Percentiles rank a stretch among this genome's conserved stretches.
These are phyloP conservation scores for Sabatieria punctata DNA, from an alignment of 2,888 invertebrate genomes.

Conservation along the genomic window DNA sequence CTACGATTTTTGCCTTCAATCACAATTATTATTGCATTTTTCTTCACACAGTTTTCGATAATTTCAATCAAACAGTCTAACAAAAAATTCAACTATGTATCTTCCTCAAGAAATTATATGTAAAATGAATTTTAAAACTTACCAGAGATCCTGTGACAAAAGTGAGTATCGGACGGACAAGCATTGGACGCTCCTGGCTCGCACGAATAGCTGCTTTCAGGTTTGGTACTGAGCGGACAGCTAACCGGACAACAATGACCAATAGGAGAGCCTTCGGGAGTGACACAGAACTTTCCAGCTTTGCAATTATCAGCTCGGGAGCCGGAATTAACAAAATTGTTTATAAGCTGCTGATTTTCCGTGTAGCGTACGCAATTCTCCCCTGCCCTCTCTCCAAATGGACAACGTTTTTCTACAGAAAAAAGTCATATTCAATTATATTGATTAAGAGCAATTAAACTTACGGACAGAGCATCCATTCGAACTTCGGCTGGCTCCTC, in stretches of 20 bases:
- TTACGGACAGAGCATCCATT: background rate
- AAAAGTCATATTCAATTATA: too few species aligned
- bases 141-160: slow-evolving; percentile 1
- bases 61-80: too few species aligned
- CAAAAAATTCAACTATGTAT: too few species aligned
- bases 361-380: background rate
- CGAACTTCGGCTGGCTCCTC: background rate
- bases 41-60: too few species aligned
- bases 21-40: too few species aligned
- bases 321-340: background rate
- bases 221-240: background rate
- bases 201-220: background rate
- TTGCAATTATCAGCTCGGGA: background rate
- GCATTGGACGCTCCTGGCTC: background rate
- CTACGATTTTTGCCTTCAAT: too few species aligned
- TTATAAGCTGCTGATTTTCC: background rate
- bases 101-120: too few species aligned
- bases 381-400: background rate
- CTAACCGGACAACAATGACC: background rate
- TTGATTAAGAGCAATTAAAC: too few species aligned
- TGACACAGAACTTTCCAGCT: background rate
- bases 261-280: background rate
- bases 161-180: background rate
- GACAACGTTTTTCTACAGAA: background rate
- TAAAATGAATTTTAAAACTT: too few species aligned